Percentiles rank a stretch among this genome's conserved stretches.
These are phyloP conservation scores for Peromyscus maniculatus DNA, from an alignment of 2,113 vertebrate species.

Conservation along the genomic window DNA sequence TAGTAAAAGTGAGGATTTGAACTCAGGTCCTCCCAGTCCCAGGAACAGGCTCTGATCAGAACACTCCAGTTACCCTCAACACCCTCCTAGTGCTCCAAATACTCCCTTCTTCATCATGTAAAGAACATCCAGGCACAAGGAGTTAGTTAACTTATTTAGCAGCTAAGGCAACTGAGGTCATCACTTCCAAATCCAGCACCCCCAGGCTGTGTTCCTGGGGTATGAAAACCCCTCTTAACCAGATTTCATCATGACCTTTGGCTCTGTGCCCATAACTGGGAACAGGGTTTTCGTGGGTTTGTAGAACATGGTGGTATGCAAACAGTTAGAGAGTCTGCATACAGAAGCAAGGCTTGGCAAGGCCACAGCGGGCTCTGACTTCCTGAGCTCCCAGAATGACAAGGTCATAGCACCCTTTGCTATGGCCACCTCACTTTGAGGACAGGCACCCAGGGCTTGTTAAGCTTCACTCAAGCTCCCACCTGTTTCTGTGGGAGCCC, in stretches of 20 bases:
- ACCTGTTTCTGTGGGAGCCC: background rate
- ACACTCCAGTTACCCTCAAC: fast-evolving
- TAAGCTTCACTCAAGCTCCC: background rate
- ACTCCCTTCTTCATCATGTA: background rate
- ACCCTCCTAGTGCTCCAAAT: background rate
- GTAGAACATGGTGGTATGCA: background rate
- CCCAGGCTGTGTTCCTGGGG: background rate
- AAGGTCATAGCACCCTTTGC: background rate
- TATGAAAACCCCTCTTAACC: background rate
- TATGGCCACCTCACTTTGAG: fast-evolving
- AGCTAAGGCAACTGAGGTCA: background rate
- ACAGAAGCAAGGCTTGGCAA: background rate
- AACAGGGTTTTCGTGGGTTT: background rate
- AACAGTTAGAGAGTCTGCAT: fast-evolving
- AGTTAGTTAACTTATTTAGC: background rate
- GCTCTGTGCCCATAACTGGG: background rate
- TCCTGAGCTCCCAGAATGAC: too few relatives aligned
- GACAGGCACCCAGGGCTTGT: background rate
- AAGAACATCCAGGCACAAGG: background rate
- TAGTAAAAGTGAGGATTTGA: background rate
- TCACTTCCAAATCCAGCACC: background rate
- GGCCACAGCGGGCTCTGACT: background rate
- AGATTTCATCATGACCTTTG: background rate
- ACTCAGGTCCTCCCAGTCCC: background rate
- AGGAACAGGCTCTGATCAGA: background rate